Percentiles rank a stretch among this genome's conserved stretches.
Conservation (phyloP, 2,888 invertebrate genomes). For the Xestia rhomboidea region DNA sequence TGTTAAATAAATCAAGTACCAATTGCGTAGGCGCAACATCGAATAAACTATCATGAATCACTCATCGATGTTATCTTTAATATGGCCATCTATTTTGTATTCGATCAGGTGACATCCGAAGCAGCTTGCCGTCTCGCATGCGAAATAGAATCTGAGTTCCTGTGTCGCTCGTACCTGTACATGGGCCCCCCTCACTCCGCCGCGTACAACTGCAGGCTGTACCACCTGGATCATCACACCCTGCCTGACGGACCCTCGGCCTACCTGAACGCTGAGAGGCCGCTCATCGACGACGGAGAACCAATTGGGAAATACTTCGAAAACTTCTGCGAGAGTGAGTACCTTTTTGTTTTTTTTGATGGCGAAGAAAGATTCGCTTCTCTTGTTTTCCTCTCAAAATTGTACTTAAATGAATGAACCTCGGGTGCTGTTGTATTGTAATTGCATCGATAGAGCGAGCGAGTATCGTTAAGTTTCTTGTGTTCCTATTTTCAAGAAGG, state of each 20-base stretch:
- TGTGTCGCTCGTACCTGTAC: constrained; percentile 96
- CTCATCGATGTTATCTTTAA: constrained; percentile 51
- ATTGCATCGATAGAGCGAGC: constrained; percentile 16
- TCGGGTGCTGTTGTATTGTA: constrained; percentile 13
- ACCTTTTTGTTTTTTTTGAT: constrained; percentile 37
- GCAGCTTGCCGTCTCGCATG: constrained; percentile 97
- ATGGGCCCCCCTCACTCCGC: constrained; percentile 94
- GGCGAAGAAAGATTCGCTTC: neutral
- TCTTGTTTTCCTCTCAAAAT: neutral
- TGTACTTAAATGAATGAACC: neutral
- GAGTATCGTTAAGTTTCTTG: constrained; percentile 39
- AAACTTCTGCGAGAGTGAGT: constrained; percentile 97
- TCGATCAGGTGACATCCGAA: constrained; percentile 94
- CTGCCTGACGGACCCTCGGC: constrained; percentile 98
- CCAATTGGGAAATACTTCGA: constrained; percentile 97
- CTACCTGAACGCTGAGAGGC: constrained; percentile 96
- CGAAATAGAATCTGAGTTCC: constrained; percentile 97
- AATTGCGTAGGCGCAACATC: constrained; percentile 33
- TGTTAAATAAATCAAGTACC: constrained; percentile 43
- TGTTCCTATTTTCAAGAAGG: constrained; percentile 43
- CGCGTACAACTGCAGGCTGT: constrained; percentile 97
- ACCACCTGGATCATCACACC: constrained; percentile 97
- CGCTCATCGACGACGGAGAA: constrained; percentile 97
- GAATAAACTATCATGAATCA: constrained; percentile 55
- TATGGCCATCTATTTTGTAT: constrained; percentile 66